Conservation (phyloP, 1,140 invertebrate genomes). For the Euura saliciscinereae region DNA sequence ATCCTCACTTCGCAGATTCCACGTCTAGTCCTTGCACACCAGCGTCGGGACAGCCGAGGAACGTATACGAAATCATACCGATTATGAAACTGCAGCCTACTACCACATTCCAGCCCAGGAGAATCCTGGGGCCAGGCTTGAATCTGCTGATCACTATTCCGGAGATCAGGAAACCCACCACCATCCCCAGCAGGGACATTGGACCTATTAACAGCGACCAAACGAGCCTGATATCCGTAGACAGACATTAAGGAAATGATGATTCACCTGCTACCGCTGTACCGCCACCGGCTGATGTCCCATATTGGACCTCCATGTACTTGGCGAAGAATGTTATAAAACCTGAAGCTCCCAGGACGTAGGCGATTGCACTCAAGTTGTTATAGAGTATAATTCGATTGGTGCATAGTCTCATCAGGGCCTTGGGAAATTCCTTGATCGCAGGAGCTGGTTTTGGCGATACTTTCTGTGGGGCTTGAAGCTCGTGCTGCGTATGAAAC, state of each 20-base stretch:
- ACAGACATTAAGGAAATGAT: not conserved
- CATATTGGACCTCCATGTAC: slow-evolving; percentile 75
- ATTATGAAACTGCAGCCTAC: slow-evolving; percentile 63
- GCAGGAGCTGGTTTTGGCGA: slow-evolving; percentile 39
- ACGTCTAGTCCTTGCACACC: slow-evolving; percentile 51
- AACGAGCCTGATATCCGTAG: not conserved
- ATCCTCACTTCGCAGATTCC: slow-evolving; percentile 49
- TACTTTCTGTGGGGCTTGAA: not conserved
- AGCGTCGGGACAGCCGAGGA: slow-evolving; percentile 62
- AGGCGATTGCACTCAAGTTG: slow-evolving; percentile 65
- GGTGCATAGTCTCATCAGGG: slow-evolving; percentile 64
- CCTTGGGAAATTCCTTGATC: slow-evolving; percentile 62
- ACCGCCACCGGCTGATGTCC: slow-evolving; percentile 66
- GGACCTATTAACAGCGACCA: slow-evolving; percentile 51
- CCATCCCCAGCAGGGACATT: slow-evolving; percentile 63
- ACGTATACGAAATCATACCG: slow-evolving; percentile 62
- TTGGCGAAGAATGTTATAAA: slow-evolving; percentile 75
- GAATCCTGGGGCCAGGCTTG: slow-evolving; percentile 64
- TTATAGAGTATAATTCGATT: slow-evolving; percentile 68
- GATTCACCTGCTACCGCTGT: slow-evolving; percentile 66
- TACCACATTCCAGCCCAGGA: slow-evolving; percentile 70
- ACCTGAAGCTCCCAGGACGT: slow-evolving; percentile 69
- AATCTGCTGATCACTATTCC: slow-evolving; percentile 68
- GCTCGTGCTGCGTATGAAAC: slow-evolving; percentile 20
- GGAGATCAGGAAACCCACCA: slow-evolving; percentile 67